Conservation (phyloP, 2,888 invertebrate species). For the Sepiola atlantica region DNA sequence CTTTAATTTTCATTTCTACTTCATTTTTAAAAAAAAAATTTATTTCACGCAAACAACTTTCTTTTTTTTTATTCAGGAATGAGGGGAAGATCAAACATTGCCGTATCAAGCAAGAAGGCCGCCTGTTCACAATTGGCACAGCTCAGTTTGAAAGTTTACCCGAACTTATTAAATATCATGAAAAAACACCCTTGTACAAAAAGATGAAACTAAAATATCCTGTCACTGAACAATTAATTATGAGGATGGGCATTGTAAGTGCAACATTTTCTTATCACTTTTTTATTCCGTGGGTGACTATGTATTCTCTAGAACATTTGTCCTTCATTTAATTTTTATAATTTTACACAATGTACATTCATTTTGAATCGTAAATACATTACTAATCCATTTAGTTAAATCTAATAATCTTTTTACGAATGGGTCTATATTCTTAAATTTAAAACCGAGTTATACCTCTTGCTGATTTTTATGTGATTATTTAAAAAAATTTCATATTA, state of each 20-base stretch:
- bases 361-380: too few relatives aligned
- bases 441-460: background rate
- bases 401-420: background rate
- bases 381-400: too few relatives aligned
- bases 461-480: background rate
- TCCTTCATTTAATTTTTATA: background rate
- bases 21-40: too few relatives aligned
- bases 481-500: too few relatives aligned
- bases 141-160: constrained; percentile 97
- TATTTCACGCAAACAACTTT: background rate
- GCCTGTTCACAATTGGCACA: constrained; percentile 91
- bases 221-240: constrained; percentile 69
- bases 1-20: too few relatives aligned
- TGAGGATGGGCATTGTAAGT: constrained; percentile 68
- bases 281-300: background rate
- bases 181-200: constrained; percentile 90
- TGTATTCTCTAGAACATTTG: background rate
- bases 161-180: constrained; percentile 93
- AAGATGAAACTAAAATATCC: constrained; percentile 87
- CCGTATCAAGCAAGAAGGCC: constrained; percentile 92
- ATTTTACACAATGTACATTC: background rate
- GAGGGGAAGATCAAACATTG: constrained; percentile 97
- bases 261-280: background rate
- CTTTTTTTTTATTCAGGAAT: constrained; percentile 79
- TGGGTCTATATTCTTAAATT: background rate